These are phyloP conservation scores for Ciconia nigra DNA, from an alignment of 2,797 vertebrate genomes.

Conservation along the genomic window DNA sequence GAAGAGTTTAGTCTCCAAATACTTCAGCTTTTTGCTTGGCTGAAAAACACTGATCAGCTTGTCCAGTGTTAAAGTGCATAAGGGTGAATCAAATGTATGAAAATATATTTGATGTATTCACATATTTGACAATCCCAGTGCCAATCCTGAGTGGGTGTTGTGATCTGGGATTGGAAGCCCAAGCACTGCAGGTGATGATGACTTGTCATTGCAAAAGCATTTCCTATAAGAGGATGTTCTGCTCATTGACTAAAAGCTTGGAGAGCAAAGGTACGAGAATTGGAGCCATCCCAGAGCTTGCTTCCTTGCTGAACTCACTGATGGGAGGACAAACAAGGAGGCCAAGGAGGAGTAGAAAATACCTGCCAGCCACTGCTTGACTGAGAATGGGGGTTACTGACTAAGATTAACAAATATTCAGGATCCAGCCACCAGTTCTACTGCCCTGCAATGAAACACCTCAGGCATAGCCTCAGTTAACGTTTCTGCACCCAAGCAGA, in stretches of 20 bases:
- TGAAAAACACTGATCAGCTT: background rate
- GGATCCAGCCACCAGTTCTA: background rate
- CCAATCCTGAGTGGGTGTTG: background rate
- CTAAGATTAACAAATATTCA: background rate
- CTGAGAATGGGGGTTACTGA: background rate
- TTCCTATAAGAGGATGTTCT: background rate
- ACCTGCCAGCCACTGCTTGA: background rate
- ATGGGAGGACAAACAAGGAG: background rate
- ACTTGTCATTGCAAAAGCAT: background rate
- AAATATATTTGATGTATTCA: background rate
- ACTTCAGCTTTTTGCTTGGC: background rate
- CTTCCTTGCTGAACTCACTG: background rate
- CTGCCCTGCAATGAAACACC: background rate
- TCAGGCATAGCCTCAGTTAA: background rate
- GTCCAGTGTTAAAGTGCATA: background rate
- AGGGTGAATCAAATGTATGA: background rate
- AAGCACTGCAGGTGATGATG: background rate
- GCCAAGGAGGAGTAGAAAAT: background rate
- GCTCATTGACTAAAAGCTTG: background rate
- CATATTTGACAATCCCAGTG: background rate
- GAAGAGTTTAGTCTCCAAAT: background rate
- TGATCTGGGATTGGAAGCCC: background rate
- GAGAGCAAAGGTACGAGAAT: background rate
- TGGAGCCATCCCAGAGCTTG: background rate
- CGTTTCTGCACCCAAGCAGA: background rate